These are phyloP conservation scores for Rissa tridactyla DNA, from an alignment of 2,113 vertebrate genomes.

Conservation along the genomic window DNA sequence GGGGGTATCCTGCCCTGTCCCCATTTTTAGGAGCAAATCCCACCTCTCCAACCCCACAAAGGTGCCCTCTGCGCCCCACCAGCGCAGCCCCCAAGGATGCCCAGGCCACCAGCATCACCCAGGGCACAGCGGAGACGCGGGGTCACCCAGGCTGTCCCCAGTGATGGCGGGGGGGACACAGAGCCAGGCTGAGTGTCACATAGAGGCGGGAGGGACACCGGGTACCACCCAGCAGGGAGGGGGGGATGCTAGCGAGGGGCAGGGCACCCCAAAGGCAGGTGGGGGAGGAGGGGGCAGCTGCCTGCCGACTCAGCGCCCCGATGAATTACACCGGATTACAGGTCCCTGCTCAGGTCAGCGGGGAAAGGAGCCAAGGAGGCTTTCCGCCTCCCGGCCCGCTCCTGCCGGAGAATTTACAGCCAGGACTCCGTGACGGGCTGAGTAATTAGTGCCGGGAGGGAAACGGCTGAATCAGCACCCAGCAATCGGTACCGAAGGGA, in stretches of 20 bases:
- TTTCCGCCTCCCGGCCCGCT: not conserved
- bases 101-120: not conserved
- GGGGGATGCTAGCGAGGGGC: not conserved
- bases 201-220: not conserved
- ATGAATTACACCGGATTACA: not conserved
- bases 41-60: not conserved
- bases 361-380: constrained; percentile 12
- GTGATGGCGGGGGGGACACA: not conserved
- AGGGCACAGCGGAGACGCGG: rapidly evolving
- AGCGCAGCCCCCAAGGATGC: not conserved
- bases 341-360: not conserved
- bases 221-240: rapidly evolving
- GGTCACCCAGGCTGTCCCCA: not conserved
- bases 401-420: not conserved
- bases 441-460: not conserved
- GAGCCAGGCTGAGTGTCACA: not conserved
- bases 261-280: not conserved
- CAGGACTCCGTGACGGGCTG: not conserved
- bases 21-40: not conserved
- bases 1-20: not conserved
- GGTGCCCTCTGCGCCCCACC: not conserved
- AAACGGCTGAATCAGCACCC: constrained; percentile 37
- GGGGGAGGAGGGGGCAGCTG: not conserved
- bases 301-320: not conserved
- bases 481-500: rapidly evolving